These are phyloP conservation scores for Hartigia nigra DNA, from an alignment of 2,888 invertebrate species.

Conservation along the genomic window DNA sequence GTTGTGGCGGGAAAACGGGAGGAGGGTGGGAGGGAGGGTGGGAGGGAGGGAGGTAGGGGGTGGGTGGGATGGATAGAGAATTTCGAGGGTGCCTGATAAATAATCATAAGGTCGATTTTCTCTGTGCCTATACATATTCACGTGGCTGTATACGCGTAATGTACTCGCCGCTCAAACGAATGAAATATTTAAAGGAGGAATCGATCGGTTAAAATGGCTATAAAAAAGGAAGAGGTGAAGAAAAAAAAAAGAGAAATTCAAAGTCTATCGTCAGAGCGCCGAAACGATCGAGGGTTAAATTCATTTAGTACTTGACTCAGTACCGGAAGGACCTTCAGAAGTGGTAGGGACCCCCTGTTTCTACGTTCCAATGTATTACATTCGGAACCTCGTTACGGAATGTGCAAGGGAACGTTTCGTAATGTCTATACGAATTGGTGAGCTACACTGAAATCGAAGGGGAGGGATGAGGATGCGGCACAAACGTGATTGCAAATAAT, in stretches of 20 bases:
- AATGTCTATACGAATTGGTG: not conserved
- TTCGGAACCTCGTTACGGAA: constrained; percentile 4
- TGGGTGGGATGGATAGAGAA: too few species aligned
- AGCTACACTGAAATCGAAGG: not conserved
- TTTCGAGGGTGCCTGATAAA: constrained; percentile 50
- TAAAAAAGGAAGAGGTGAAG: not conserved
- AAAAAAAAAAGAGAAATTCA: not conserved
- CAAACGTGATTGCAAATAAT: constrained; percentile 57
- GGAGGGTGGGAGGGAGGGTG: too few species aligned
- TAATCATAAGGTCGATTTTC: constrained; percentile 53
- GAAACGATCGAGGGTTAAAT: not conserved
- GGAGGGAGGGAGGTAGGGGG: too few species aligned
- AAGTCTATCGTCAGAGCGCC: not conserved
- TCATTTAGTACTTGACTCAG: constrained; percentile 3
- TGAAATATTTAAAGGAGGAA: not conserved
- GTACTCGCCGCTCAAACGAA: not conserved
- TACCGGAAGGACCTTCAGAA: constrained; percentile 2
- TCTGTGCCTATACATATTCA: not conserved
- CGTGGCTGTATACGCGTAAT: not conserved
- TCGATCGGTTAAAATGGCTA: not conserved
- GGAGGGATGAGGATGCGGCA: not conserved
- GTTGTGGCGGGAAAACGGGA: constrained; percentile 7
- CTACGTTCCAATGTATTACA: not conserved
- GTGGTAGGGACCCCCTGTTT: not conserved
- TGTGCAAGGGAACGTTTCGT: not conserved